A percentile compares a stretch with the other conserved stretches of the same genome.
Evolutionary conservation across 1,140 invertebrate genomes (phyloP).

Genomic region (Cepaea nemoralis): DNA sequence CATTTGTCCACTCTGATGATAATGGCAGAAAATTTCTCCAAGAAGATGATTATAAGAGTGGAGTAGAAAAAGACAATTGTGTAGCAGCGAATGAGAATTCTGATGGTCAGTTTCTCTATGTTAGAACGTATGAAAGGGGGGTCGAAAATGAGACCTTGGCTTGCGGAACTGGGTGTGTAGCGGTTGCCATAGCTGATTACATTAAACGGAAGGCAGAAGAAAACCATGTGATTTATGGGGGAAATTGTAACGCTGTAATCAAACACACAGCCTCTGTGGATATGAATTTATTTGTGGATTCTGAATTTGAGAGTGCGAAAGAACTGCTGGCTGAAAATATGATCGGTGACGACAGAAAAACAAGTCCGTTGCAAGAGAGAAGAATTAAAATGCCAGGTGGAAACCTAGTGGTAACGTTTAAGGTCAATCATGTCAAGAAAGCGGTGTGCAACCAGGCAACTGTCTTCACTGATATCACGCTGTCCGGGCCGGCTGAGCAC

Average conservation of each 20-base stretch:
- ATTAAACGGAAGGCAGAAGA: conserved; percentile 1
- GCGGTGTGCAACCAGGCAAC: neutral
- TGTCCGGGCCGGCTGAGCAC: conserved; percentile 32
- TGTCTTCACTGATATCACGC: conserved; percentile 13
- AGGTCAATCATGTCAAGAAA: neutral
- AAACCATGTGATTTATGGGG: neutral
- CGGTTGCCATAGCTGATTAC: conserved; percentile 38
- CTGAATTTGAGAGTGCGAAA: no score
- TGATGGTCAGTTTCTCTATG: neutral
- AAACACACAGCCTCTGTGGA: neutral
- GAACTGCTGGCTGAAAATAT: neutral
- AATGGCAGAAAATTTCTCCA: neutral
- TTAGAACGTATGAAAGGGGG: conserved; percentile 51
- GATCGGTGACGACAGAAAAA: neutral
- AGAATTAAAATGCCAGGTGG: conserved; percentile 31
- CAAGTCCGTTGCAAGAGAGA: neutral
- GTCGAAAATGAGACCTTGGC: conserved; percentile 53
- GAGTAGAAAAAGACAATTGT: neutral
- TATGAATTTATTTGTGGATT: no score
- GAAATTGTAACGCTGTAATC: neutral
- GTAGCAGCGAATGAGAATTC: neutral
- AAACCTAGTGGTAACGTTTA: conserved; percentile 26
- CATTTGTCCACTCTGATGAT: neutral
- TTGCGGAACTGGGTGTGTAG: conserved; percentile 49
- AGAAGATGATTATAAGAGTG: neutral